phyloP scores from a whole-genome alignment of 2,113 vertebrate genomes.

The Gobio gobio region DNA sequence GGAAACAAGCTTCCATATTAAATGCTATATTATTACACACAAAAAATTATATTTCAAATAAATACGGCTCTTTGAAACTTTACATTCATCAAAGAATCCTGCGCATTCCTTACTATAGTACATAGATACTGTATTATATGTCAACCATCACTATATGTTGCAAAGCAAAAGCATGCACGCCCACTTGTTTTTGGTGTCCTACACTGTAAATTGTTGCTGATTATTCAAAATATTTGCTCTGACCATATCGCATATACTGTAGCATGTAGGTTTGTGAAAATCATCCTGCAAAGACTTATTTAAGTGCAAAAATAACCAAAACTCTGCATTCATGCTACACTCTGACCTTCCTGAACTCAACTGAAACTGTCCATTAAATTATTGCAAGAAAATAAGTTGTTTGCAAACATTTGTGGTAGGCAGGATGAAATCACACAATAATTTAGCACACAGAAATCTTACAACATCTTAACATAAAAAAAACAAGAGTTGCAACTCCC shows the following conservation, averaged over 20 bases:
- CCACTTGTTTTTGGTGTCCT: background rate
- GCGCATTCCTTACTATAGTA: too few relatives aligned
- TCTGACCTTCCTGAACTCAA: background rate
- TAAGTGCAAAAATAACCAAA: background rate
- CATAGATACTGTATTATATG: background rate
- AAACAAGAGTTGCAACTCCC: background rate
- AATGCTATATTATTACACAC: too few relatives aligned
- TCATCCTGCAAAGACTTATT: background rate
- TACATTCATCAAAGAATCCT: background rate
- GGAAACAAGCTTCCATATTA: too few relatives aligned
- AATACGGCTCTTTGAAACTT: background rate
- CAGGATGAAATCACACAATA: slow-evolving; percentile 37
- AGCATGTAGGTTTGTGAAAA: background rate
- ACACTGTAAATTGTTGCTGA: background rate
- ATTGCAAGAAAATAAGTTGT: slow-evolving; percentile 11
- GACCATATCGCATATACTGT: background rate
- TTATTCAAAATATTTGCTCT: background rate
- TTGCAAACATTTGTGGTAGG: background rate
- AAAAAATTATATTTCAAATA: background rate
- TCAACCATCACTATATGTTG: background rate
- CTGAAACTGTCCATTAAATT: background rate
- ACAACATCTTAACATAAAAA: background rate
- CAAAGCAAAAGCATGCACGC: background rate
- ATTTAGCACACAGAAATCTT: background rate
- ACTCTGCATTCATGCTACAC: background rate